Evolutionary conservation across 2,113 vertebrate species (phyloP).

Genomic region (Arizona elegans): DNA sequence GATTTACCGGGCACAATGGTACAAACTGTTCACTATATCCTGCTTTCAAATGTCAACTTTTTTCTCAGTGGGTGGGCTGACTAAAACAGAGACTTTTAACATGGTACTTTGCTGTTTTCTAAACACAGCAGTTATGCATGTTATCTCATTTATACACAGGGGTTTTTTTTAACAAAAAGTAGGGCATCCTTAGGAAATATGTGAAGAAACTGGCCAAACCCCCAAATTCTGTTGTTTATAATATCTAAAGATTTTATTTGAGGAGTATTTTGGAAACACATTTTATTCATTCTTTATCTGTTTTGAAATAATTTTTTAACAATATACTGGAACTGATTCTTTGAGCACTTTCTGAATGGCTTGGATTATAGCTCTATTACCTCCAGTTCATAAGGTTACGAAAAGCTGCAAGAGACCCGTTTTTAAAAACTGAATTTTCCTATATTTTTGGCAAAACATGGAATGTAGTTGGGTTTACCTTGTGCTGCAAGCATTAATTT

Average conservation of each 20-base stretch:
- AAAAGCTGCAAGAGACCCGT: background rate
- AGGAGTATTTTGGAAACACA: conserved; percentile 17
- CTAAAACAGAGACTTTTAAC: conserved; percentile 72
- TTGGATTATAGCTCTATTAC: background rate
- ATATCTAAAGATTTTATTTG: conserved; percentile 51
- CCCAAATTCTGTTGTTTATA: conserved; percentile 61
- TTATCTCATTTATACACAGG: conserved; percentile 74
- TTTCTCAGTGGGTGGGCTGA: conserved; percentile 74
- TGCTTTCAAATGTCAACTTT: conserved; percentile 64
- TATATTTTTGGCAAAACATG: conserved; percentile 52
- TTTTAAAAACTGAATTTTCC: conserved; percentile 40
- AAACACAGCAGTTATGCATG: conserved; percentile 73
- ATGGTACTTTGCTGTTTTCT: conserved; percentile 74
- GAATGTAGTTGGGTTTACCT: conserved; percentile 51
- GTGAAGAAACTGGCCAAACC: conserved; percentile 44
- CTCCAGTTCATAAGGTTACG: background rate
- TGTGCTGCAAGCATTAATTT: conserved; percentile 36
- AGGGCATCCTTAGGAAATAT: conserved; percentile 62
- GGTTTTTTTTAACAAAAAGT: conserved; percentile 40
- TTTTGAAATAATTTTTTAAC: conserved; percentile 62
- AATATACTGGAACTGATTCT: conserved; percentile 45
- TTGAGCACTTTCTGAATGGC: background rate
- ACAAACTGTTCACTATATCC: conserved; percentile 67
- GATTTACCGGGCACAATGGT: conserved; percentile 67
- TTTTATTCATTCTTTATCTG: conserved; percentile 51